Percentiles rank a stretch among this genome's conserved stretches.
phyloP scores from a whole-genome alignment of 64 coral and sea anemone species.

The Porites australiensis region DNA sequence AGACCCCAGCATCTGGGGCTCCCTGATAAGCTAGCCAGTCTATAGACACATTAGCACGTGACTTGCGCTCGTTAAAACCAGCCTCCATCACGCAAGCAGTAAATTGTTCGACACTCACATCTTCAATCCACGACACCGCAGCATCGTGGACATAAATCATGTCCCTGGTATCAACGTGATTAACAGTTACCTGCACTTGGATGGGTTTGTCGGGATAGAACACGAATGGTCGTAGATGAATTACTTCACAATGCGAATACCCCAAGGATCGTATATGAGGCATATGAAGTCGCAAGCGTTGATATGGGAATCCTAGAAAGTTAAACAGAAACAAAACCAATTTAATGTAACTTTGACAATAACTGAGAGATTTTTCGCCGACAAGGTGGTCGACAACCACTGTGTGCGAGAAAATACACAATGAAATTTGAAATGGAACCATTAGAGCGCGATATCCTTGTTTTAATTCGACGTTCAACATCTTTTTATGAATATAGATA shows the following conservation, averaged over 20 bases:
- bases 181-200: slow-evolving; percentile 67
- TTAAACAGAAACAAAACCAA: too few species aligned
- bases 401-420: too few species aligned
- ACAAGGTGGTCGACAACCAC: too few species aligned
- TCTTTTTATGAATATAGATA: too few species aligned
- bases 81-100: slow-evolving; percentile 51
- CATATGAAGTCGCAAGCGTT: too few species aligned
- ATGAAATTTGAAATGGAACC: too few species aligned
- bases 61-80: slow-evolving; percentile 35
- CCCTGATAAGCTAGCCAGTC: slow-evolving; percentile 69
- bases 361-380: too few species aligned
- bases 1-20: slow-evolving; percentile 15
- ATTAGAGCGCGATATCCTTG: too few species aligned
- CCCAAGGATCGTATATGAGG: background rate
- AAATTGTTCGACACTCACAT: slow-evolving; percentile 58
- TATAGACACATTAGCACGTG: slow-evolving; percentile 7
- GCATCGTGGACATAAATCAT: slow-evolving; percentile 39
- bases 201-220: slow-evolving; percentile 75
- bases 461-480: too few species aligned
- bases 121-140: slow-evolving; percentile 66
- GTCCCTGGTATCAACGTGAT: slow-evolving; percentile 46
- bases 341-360: too few species aligned
- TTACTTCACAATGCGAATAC: slow-evolving; percentile 16
- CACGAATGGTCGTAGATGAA: slow-evolving; percentile 40
- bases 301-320: too few species aligned